phyloP scores from a whole-genome alignment of 2,797 vertebrate genomes.

The Aplochiton taeniatus region DNA sequence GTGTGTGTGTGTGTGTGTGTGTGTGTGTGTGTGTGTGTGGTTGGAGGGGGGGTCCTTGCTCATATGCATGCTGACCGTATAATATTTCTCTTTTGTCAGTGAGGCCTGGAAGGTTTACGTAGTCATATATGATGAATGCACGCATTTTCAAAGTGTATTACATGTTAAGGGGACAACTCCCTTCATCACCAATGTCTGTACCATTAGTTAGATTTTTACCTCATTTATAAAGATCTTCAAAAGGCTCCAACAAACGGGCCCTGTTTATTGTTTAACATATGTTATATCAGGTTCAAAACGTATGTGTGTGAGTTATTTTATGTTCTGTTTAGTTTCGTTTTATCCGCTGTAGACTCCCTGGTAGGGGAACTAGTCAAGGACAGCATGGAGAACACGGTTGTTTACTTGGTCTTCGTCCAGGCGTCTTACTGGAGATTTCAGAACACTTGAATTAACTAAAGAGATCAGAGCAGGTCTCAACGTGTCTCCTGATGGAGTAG shows the following conservation, averaged over 20 bases:
- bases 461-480: slow-evolving; percentile 46
- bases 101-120: not conserved
- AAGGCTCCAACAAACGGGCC: not conserved
- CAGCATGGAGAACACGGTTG: slow-evolving; percentile 37
- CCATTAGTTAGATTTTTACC: not conserved
- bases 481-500: slow-evolving; percentile 47
- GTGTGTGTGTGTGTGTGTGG: slow-evolving; percentile 23
- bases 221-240: not conserved
- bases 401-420: slow-evolving; percentile 52
- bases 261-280: slow-evolving; percentile 11
- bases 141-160: not conserved
- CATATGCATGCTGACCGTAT: too few relatives aligned
- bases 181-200: slow-evolving; percentile 9
- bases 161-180: slow-evolving; percentile 7
- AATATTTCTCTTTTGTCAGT: not conserved
- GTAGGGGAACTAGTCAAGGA: slow-evolving; percentile 31
- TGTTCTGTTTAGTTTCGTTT: slow-evolving; percentile 32
- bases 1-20: slow-evolving; percentile 19
- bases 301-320: slow-evolving; percentile 20
- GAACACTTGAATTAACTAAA: slow-evolving; percentile 56
- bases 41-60: not conserved
- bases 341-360: slow-evolving; percentile 28
- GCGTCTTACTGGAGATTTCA: slow-evolving; percentile 60
- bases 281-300: not conserved
- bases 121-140: not conserved